Conservation (phyloP, 2,888 invertebrate genomes). For the Tiliacea citrago region DNA sequence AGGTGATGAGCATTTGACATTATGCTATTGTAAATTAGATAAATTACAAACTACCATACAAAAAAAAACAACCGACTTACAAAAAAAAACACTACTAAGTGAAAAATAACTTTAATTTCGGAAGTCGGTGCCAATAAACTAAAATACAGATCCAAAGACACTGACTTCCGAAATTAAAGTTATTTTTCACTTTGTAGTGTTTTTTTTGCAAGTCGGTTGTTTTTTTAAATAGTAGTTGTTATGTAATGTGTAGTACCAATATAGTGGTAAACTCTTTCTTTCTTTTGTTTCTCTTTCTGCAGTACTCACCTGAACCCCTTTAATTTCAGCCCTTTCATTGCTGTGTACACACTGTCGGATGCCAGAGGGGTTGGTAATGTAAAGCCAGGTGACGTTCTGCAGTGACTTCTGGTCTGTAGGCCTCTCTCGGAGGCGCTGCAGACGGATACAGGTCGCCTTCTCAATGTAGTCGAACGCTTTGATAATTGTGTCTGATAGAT, state of each 20-base stretch:
- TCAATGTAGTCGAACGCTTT: slow-evolving; percentile 85
- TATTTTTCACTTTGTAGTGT: too few relatives aligned
- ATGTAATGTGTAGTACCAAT: neutral
- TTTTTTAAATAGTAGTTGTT: neutral
- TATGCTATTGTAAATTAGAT: too few relatives aligned
- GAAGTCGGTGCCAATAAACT: too few relatives aligned
- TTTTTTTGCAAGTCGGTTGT: too few relatives aligned
- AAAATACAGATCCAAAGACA: too few relatives aligned
- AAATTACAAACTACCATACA: too few relatives aligned
- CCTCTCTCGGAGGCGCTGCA: slow-evolving; percentile 81
- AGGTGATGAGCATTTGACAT: too few relatives aligned
- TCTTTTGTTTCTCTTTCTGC: too few relatives aligned
- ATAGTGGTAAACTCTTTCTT: neutral
- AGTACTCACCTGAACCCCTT: slow-evolving; percentile 81
- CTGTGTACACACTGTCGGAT: slow-evolving; percentile 86
- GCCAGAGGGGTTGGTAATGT: slow-evolving; percentile 84
- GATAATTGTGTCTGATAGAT: slow-evolving; percentile 76
- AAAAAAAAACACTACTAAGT: too few relatives aligned
- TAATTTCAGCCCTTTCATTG: slow-evolving; percentile 79
- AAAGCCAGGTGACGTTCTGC: slow-evolving; percentile 81
- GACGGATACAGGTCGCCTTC: slow-evolving; percentile 82
- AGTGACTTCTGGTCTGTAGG: slow-evolving; percentile 81
- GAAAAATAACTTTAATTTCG: too few relatives aligned
- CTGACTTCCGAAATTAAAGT: too few relatives aligned
- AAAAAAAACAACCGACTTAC: too few relatives aligned